Conservation (phyloP, 2,113 vertebrate genomes). For the Ardeotis arabs region DNA sequence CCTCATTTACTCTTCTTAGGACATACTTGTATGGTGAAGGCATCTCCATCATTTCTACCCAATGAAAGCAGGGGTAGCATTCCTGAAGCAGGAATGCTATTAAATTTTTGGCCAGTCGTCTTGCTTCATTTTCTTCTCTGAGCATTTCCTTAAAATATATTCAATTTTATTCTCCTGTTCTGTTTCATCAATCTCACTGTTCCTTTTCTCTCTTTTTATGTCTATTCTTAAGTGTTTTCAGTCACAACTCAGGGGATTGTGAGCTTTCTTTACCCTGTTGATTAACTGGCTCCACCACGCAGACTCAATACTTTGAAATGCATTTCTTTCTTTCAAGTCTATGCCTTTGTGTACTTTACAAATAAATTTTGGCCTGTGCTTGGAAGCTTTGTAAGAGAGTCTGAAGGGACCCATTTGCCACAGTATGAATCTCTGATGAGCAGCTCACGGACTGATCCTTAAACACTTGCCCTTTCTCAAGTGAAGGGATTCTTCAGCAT, state of each 20-base stretch:
- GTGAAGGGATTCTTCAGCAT: background rate
- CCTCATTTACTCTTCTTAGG: background rate
- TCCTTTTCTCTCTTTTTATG: background rate
- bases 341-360: background rate
- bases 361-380: background rate
- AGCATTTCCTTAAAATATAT: background rate
- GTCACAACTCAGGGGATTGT: background rate
- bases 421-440: slow-evolving; percentile 6
- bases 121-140: background rate
- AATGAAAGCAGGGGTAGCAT: background rate
- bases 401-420: background rate
- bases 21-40: background rate
- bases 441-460: background rate
- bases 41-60: background rate
- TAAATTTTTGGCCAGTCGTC: background rate
- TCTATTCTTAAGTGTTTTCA: background rate
- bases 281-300: background rate
- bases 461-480: background rate
- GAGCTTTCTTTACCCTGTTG: background rate
- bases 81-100: background rate
- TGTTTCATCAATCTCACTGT: background rate
- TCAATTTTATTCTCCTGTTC: background rate
- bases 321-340: background rate
- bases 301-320: background rate
- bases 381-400: background rate